These are phyloP conservation scores for Candidula unifasciata DNA, from an alignment of 2,888 invertebrate genomes.

Conservation along the genomic window DNA sequence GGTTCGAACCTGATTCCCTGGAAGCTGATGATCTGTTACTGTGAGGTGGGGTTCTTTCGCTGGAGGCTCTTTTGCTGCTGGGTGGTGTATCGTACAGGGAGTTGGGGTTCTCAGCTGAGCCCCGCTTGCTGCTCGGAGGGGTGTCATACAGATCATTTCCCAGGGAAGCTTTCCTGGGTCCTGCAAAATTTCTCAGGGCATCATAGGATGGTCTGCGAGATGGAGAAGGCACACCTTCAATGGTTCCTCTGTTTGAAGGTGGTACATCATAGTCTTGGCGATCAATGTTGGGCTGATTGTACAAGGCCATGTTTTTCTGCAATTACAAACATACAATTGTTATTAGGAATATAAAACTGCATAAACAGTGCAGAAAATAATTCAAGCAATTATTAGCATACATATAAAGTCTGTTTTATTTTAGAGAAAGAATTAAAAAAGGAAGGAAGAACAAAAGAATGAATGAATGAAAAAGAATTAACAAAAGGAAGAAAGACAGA, in stretches of 20 bases:
- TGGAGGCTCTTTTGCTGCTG: slow-evolving; percentile 55
- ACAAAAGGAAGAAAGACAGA: no score
- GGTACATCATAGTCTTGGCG: slow-evolving; percentile 71
- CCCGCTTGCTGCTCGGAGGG: slow-evolving; percentile 38
- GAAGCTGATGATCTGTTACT: slow-evolving; percentile 53
- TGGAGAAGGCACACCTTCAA: slow-evolving; percentile 9
- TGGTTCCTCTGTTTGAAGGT: slow-evolving; percentile 49
- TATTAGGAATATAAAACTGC: background rate
- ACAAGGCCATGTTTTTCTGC: slow-evolving; percentile 55
- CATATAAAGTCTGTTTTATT: no score
- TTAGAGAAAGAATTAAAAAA: no score
- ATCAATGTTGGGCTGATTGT: slow-evolving; percentile 50
- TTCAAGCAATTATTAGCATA: background rate
- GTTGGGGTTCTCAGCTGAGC: slow-evolving; percentile 7
- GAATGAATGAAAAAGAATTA: no score
- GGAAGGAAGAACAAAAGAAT: no score
- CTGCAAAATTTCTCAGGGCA: background rate
- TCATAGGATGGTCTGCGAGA: slow-evolving; percentile 31
- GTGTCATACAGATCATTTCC: slow-evolving; percentile 50
- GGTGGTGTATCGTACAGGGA: slow-evolving; percentile 65
- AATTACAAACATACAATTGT: background rate
- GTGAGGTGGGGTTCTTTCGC: slow-evolving; percentile 54
- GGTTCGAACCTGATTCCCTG: slow-evolving; percentile 29
- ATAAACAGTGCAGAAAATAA: background rate
- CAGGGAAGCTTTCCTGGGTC: slow-evolving; percentile 37